Evolutionary conservation across 1,140 invertebrate genomes (phyloP), one percentile per base, ranked within the genome.

Genomic region (Leptopilina boulardi): DNA sequence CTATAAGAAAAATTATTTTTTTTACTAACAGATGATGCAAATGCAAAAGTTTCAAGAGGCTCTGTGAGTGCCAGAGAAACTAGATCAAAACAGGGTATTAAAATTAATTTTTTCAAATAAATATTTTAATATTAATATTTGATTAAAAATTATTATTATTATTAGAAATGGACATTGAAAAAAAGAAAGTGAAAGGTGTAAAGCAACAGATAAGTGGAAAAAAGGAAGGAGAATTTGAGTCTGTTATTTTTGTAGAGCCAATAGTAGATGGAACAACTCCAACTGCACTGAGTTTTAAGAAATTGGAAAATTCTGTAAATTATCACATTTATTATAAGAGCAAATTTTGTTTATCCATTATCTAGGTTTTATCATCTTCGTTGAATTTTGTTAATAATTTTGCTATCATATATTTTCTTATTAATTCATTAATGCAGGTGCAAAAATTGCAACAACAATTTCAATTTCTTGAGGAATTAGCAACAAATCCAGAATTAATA

Each of bases 261-360:
- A 21, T 84, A 6, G 26, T 82, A 0, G 59, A 87, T 47, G 59
- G 56, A 26, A 9, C 19, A 11, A 26, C 73, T 3, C 83, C 85
- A 13, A 76, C 71, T 4, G 82, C 73, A 42, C 34, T 82, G 8
- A 76, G 41, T 26, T 86, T 84, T 3, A 83, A 87, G 70, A 56
- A 77, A 1, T 76, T 87, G 3, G 83, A 88, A 26, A 34, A 87
- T 26, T 79, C 80, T 9, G 85, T 88, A 73, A 71, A 38, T 77
- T 54, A n/a, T n/a, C n/a, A n/a, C n/a, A n/a, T n/a, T n/a, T n/a
- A n/a, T n/a, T n/a, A n/a, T n/a, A n/a, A n/a, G n/a, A n/a, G n/a
- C 51, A n/a, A 59, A 59, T 74, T 59, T 13, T 21, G 1, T 11
- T 26, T 23, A 23, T 8, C 3, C 34, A 38, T 38, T 9, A 38